These are phyloP conservation scores for Cromileptes altivelis DNA, from an alignment of 2,113 vertebrate species.

Conservation along the genomic window DNA sequence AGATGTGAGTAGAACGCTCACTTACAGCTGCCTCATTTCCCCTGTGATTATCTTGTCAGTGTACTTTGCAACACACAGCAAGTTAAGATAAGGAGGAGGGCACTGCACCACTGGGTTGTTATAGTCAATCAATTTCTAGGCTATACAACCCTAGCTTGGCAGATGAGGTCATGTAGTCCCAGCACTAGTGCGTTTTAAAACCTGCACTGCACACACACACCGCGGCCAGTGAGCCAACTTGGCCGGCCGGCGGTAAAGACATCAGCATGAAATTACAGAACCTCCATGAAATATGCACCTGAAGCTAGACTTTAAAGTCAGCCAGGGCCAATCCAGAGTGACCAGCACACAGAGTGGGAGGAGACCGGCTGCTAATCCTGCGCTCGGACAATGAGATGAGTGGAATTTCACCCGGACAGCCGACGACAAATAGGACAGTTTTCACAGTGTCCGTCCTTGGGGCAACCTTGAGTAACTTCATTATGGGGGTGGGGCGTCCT, in stretches of 20 bases:
- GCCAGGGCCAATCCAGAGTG: constrained; percentile 41
- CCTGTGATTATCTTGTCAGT: constrained; percentile 43
- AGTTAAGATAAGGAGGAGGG: constrained; percentile 45
- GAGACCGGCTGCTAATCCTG: constrained; percentile 47
- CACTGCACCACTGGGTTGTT: constrained; percentile 61
- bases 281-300: constrained; percentile 77
- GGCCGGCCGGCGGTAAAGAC: constrained; percentile 24
- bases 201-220: constrained; percentile 37
- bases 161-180: constrained; percentile 62
- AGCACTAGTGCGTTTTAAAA: constrained; percentile 42
- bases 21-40: constrained; percentile 53
- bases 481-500: constrained; percentile 21
- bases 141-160: constrained; percentile 34
- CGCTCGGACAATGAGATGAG: constrained; percentile 56
- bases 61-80: constrained; percentile 48
- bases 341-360: constrained; percentile 16
- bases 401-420: constrained; percentile 69
- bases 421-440: constrained; percentile 31
- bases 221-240: constrained; percentile 25
- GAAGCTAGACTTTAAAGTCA: constrained; percentile 53
- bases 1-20: constrained; percentile 42
- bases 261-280: constrained; percentile 82
- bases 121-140: constrained; percentile 59
- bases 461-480: constrained; percentile 66
- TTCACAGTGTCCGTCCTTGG: constrained; percentile 50